Conservation (phyloP, 1,140 invertebrate genomes). For the Cepaea nemoralis region DNA sequence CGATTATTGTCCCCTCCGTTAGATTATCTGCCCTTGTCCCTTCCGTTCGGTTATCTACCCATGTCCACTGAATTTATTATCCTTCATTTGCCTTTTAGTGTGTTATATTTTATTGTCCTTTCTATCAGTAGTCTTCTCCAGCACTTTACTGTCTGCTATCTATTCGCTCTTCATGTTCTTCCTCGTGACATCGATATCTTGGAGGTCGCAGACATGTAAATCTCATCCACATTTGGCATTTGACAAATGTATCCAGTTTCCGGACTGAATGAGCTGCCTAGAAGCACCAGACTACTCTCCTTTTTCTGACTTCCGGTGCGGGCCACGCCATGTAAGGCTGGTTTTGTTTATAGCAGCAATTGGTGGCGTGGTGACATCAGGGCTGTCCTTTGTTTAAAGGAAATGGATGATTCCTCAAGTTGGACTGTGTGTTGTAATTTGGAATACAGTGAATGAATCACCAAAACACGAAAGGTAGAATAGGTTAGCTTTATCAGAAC, state of each 20-base stretch:
- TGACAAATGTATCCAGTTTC: slow-evolving; percentile 1
- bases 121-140: not conserved
- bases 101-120: no score
- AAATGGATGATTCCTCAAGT: no score
- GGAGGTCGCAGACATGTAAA: not conserved
- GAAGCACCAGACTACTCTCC: not conserved
- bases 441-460: no score
- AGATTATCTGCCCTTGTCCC: no score
- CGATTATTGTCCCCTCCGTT: no score
- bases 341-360: not conserved
- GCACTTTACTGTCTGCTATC: not conserved
- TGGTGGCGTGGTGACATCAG: not conserved
- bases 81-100: no score
- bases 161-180: not conserved
- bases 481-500: no score
- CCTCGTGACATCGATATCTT: not conserved
- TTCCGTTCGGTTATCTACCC: no score
- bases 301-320: not conserved
- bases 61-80: no score
- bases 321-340: not conserved
- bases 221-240: not conserved
- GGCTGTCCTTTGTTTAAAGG: not conserved
- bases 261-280: not conserved
- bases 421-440: no score
- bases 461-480: no score